phyloP scores from a whole-genome alignment of 2,888 invertebrate genomes.

The Hypomecis punctinalis region DNA sequence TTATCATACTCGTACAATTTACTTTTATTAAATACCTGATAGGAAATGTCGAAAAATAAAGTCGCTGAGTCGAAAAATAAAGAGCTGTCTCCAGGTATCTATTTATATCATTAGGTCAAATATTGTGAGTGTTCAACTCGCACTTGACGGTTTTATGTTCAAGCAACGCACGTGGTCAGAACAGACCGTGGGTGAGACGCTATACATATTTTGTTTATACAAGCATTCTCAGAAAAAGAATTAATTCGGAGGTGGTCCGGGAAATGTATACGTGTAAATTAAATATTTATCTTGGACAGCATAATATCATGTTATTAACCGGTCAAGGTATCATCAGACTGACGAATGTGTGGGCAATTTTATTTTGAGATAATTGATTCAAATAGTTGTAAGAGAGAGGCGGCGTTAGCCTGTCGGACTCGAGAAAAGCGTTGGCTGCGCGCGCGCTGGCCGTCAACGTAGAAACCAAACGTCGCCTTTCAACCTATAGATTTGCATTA shows the following conservation, averaged over 20 bases:
- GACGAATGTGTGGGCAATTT: conserved; percentile 60
- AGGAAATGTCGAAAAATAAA: too few relatives aligned
- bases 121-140: too few relatives aligned
- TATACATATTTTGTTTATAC: conserved; percentile 12
- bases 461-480: conserved; percentile 58
- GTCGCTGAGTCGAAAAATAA: too few relatives aligned
- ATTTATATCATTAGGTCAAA: conserved; percentile 7
- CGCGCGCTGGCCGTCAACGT: conserved; percentile 50
- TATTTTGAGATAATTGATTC: conserved; percentile 63
- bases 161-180: neutral
- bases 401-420: conserved; percentile 57
- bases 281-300: conserved; percentile 32
- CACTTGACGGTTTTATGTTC: too few relatives aligned
- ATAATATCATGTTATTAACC: conserved; percentile 38
- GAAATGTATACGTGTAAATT: conserved; percentile 39
- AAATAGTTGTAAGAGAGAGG: conserved; percentile 56
- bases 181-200: neutral
- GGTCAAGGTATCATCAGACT: conserved; percentile 42
- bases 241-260: conserved; percentile 31
- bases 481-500: conserved; percentile 74
- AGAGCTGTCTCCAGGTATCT: too few relatives aligned
- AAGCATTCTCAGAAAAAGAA: conserved; percentile 14
- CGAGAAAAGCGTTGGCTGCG: conserved; percentile 39
- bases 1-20: too few relatives aligned
- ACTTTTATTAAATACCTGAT: too few relatives aligned